Conservation (phyloP, 2,113 vertebrate genomes). For the Cavia aperea region DNA sequence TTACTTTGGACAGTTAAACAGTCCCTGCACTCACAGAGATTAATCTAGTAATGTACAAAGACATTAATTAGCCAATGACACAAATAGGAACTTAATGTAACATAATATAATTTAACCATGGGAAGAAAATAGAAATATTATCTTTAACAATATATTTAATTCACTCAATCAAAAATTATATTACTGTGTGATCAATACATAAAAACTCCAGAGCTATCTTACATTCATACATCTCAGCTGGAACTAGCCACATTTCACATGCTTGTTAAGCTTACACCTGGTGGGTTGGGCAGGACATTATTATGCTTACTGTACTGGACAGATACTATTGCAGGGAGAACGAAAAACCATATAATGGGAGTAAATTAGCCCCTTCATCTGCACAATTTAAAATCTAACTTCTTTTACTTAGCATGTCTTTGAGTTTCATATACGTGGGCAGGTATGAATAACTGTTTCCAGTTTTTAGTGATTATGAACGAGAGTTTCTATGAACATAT, state of each 20-base stretch:
- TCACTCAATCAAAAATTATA: not conserved
- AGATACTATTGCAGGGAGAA: not conserved
- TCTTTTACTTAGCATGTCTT: not conserved
- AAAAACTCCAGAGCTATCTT: not conserved
- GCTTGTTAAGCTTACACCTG: not conserved
- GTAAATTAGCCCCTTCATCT: not conserved
- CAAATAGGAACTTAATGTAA: not conserved
- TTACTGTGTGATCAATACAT: not conserved
- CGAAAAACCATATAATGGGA: not conserved
- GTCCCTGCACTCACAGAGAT: not conserved
- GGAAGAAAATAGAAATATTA: not conserved
- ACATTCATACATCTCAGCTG: not conserved
- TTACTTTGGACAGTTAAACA: not conserved
- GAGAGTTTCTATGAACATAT: not conserved
- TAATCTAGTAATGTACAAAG: not conserved
- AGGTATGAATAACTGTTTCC: not conserved
- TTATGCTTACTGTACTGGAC: not conserved
- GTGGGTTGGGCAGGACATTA: not conserved
- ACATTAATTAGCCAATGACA: constrained; percentile 19
- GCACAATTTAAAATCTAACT: constrained; percentile 16
- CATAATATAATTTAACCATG: not conserved
- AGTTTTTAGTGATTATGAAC: not conserved
- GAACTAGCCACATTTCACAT: not conserved
- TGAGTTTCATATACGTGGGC: not conserved
- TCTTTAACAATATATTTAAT: not conserved